Percentiles rank a stretch among this genome's conserved stretches.
Conservation (phyloP, 2,113 vertebrate species). For the Melanerpes formicivorus region DNA sequence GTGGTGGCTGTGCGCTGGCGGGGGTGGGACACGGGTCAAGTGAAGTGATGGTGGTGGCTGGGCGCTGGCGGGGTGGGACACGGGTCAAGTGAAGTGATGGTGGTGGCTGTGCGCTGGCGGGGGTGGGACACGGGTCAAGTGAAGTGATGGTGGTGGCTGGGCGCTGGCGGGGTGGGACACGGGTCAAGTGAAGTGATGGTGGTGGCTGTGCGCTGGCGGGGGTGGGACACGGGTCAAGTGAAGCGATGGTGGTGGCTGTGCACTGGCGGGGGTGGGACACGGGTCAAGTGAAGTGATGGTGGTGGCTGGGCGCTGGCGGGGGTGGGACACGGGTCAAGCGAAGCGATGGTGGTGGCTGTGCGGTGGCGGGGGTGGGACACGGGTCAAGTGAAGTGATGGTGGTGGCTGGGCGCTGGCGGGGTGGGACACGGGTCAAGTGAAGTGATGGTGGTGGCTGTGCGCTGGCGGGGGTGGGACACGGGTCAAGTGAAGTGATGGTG, state of each 20-base stretch:
- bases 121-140: fast-evolving
- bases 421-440: no score
- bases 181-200: background rate
- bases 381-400: background rate
- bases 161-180: no score
- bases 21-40: fast-evolving
- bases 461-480: no score
- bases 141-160: no score
- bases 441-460: no score
- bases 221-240: fast-evolving
- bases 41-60: no score
- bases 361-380: no score
- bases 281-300: background rate
- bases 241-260: no score
- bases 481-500: no score
- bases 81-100: background rate
- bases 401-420: background rate
- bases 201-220: background rate
- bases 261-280: no score
- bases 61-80: no score
- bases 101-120: background rate
- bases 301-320: background rate
- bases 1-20: background rate
- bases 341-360: no score
- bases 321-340: fast-evolving